These are phyloP conservation scores for Pterocles burchelli DNA, from an alignment of 2,113 vertebrate species.

Conservation along the genomic window DNA sequence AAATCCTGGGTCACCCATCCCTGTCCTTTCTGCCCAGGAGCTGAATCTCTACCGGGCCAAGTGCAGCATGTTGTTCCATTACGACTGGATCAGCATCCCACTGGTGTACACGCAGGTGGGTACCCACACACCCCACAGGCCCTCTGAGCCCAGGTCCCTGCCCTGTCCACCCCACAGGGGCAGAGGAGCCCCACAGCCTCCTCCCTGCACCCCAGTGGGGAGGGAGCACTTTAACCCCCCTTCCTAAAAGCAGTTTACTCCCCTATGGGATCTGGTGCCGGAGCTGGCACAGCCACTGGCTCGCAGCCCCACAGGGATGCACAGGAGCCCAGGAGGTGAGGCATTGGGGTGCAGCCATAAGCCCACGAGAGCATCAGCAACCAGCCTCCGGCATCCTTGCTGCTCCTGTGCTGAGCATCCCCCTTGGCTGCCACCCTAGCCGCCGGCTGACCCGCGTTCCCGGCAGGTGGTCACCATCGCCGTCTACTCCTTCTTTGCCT, in stretches of 20 bases:
- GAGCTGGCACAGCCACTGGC: accelerated
- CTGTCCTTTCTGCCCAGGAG: conserved; percentile 75
- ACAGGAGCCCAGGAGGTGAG: neutral
- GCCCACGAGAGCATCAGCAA: too few relatives aligned
- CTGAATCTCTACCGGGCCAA: conserved; percentile 88
- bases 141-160: neutral
- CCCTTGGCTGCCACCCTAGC: neutral
- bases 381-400: accelerated
- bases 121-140: accelerated
- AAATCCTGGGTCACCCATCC: neutral
- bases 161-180: too few relatives aligned
- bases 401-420: neutral
- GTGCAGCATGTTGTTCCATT: conserved; percentile 90
- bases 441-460: accelerated
- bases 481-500: conserved; percentile 87
- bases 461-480: conserved; percentile 87
- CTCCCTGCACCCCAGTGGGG: neutral
- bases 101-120: conserved; percentile 90
- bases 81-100: conserved; percentile 92
- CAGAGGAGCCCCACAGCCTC: neutral
- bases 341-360: neutral
- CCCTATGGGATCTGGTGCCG: neutral
- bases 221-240: neutral
- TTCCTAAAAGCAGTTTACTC: neutral
- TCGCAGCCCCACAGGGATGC: neutral